Evolutionary conservation across 2,888 invertebrate species (phyloP).

Genomic region (Embidobia sp.): DNA sequence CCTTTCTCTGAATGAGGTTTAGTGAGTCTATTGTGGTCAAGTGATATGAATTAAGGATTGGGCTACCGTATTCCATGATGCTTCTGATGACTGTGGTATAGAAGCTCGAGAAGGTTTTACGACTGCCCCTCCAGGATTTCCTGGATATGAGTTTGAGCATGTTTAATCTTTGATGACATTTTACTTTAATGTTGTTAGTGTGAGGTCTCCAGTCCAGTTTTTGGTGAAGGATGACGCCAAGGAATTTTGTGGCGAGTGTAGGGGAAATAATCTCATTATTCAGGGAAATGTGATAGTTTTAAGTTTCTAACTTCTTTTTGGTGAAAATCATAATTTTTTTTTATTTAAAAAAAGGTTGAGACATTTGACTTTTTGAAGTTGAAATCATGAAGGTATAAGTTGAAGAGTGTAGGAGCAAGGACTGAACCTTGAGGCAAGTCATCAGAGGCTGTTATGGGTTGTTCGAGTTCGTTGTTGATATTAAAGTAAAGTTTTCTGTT

Average conservation of each 20-base stretch:
- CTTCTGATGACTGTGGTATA: constrained; percentile 3
- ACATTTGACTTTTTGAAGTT: too few species aligned
- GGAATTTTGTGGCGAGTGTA: not conserved
- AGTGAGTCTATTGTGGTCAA: too few species aligned
- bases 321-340: not conserved
- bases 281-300: not conserved
- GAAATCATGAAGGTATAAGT: too few species aligned
- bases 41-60: not conserved
- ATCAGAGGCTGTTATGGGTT: too few species aligned
- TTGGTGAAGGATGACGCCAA: not conserved
- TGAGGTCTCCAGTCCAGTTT: not conserved
- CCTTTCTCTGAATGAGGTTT: too few species aligned
- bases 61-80: constrained; percentile 2
- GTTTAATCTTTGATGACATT: not conserved
- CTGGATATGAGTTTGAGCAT: not conserved
- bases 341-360: too few species aligned
- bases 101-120: not conserved
- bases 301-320: not conserved
- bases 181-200: not conserved
- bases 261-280: not conserved
- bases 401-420: too few species aligned
- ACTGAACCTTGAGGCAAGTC: too few species aligned
- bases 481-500: too few species aligned
- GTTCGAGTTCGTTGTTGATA: too few species aligned
- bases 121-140: constrained; percentile 13